Base-by-base conservation (phyloP, 2,113 vertebrate species). In the Enhydra lutris region DNA sequence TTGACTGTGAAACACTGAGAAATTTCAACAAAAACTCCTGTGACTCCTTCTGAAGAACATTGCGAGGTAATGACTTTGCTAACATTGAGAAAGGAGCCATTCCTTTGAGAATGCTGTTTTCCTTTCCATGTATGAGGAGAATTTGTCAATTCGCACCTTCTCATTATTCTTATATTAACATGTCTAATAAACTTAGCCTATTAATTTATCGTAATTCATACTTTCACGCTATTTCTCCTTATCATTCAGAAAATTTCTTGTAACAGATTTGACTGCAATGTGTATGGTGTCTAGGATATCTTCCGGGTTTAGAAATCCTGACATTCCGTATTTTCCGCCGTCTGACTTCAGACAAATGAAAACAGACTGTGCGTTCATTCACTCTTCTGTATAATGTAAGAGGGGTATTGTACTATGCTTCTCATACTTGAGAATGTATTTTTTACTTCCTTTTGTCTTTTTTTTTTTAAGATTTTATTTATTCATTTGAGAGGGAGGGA, bases 11-110 rank as follows among this genome's bases (percentile, higher is more conserved):
- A 95, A 96, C 76, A 39, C 92, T 55, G 67, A 80, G 61, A 65
- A 89, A 90, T 95, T 97, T 73, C 91, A 97, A 97, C 76, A 83
- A 86, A 94, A 97, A 63, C 87, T 65, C 87, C 29, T 21, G 92
- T 90, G 69, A 78, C 65, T 96, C 67, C 36, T 93, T 84, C 74
- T 36, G 80, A 92, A 94, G 84, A 74, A 3, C 79, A 29, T 21
- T 83, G 87, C 34, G 3, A 55, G 69, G 7, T 85, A 67, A 67
- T 14, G 84, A 24, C 57, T 93, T 85, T 83, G 76, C 47, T 79
- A 73, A 80, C 50, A 7, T 12, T 47, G 73, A 67, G 29, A 36
- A 50, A 69, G 65, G 65, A 39, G 84, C 14, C 36, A 4, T 34
- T 92, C 55, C 55, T 91, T 80, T 21, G 47, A 50, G 29, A 61